Percentiles rank a stretch among this genome's conserved stretches.
phyloP scores from a whole-genome alignment of 2,113 vertebrate species.

The Tenrec ecaudatus region DNA sequence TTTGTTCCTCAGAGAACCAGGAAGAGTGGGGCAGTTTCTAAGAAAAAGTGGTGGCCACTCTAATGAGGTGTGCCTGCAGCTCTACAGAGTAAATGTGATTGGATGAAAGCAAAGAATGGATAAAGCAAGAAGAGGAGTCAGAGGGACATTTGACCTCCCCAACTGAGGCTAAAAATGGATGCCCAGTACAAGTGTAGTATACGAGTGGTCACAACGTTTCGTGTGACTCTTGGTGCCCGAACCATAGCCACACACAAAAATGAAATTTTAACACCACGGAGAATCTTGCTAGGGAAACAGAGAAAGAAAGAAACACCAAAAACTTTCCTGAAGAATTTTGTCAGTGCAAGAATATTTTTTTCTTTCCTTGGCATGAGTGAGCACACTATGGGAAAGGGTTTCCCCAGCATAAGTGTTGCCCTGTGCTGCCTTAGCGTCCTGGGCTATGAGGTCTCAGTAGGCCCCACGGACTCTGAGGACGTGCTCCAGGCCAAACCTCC shows the following conservation, averaged over 20 bases:
- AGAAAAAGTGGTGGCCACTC: slow-evolving; percentile 63
- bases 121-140: background rate
- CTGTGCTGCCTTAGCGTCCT: no score
- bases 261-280: background rate
- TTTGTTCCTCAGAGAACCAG: slow-evolving; percentile 74
- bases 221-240: background rate
- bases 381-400: background rate
- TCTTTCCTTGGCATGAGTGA: background rate
- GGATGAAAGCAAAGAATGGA: background rate
- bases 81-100: no score
- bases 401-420: background rate
- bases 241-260: no score
- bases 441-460: background rate
- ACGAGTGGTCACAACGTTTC: background rate
- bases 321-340: slow-evolving; percentile 5
- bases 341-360: background rate
- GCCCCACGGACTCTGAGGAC: background rate
- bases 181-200: background rate
- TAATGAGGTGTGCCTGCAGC: background rate
- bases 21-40: slow-evolving; percentile 65
- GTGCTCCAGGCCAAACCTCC: background rate
- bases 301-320: background rate
- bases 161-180: background rate
- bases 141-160: background rate
- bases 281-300: background rate